A percentile compares a stretch with the other conserved stretches of the same genome.
Conservation (phyloP, 2,888 invertebrate species). For the Amphipyra tragopoginis region DNA sequence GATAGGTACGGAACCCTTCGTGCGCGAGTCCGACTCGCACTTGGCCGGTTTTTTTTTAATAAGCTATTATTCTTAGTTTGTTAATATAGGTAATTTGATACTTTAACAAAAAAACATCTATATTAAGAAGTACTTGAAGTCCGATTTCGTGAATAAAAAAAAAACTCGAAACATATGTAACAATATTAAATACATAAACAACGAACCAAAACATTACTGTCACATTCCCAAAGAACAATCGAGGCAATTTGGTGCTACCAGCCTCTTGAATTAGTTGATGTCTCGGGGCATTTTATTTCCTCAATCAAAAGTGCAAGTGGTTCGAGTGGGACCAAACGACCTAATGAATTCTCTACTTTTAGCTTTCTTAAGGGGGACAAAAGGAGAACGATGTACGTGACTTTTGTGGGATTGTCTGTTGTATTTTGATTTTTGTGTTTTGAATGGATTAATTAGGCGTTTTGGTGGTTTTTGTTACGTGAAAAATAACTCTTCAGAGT, state of each 20-base stretch:
- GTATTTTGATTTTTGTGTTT: slow-evolving; percentile 11
- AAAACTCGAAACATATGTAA: slow-evolving; percentile 12
- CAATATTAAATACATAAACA: slow-evolving; percentile 61
- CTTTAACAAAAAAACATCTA: too few species aligned
- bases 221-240: slow-evolving; percentile 72
- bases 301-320: slow-evolving; percentile 86
- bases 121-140: too few species aligned
- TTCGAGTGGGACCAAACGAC: slow-evolving; percentile 81
- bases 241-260: slow-evolving; percentile 74
- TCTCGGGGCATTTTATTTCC: slow-evolving; percentile 85
- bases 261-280: slow-evolving; percentile 82
- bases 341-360: slow-evolving; percentile 84
- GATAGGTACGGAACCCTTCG: too few species aligned
- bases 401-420: slow-evolving; percentile 54
- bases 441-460: slow-evolving; percentile 18
- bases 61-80: too few species aligned
- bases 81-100: too few species aligned
- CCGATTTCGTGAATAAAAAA: too few species aligned
- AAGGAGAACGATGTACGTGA: slow-evolving; percentile 63
- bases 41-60: too few species aligned
- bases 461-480: slow-evolving; percentile 3
- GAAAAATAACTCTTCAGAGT: too few species aligned
- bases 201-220: slow-evolving; percentile 66
- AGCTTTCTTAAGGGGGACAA: slow-evolving; percentile 65
- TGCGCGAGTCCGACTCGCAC: too few species aligned